Percentiles rank a stretch among this genome's conserved stretches.
Conservation (phyloP, 2,113 vertebrate species). For the Ochotona curzoniae region DNA sequence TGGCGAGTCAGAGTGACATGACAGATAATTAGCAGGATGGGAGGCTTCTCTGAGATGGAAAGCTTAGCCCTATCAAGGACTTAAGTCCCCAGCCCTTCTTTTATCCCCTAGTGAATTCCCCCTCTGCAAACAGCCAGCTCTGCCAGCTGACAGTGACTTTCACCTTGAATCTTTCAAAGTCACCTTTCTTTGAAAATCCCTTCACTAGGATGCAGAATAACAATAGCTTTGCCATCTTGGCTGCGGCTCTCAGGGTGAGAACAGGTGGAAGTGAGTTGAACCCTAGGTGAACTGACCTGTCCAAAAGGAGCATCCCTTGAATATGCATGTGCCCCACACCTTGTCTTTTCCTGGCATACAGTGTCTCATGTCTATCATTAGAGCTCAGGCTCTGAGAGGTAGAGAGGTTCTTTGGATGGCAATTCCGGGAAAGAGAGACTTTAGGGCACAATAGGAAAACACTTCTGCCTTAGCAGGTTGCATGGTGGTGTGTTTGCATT, state of each 20-base stretch:
- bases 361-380: not conserved
- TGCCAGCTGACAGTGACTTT: constrained; percentile 58
- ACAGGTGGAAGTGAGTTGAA: constrained; percentile 18
- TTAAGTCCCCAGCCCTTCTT: constrained; percentile 42
- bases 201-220: not conserved
- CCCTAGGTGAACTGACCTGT: constrained; percentile 24
- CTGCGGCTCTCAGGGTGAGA: not conserved
- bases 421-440: not conserved
- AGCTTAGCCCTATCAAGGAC: constrained; percentile 44
- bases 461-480: not conserved
- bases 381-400: not conserved
- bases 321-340: not conserved
- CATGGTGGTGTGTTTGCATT: not conserved
- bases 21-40: constrained; percentile 73
- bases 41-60: constrained; percentile 15
- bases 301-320: constrained; percentile 10
- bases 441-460: not conserved
- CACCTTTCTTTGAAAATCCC: constrained; percentile 45
- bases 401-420: not conserved
- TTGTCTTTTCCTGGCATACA: not conserved
- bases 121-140: constrained; percentile 11
- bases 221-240: constrained; percentile 53
- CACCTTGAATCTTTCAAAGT: constrained; percentile 60
- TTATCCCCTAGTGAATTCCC: constrained; percentile 66
- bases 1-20: constrained; percentile 66